Evolutionary conservation across 2,797 vertebrate species (phyloP), one percentile per base, ranked within the genome.

Genomic region (Spondyliosoma cantharus): DNA sequence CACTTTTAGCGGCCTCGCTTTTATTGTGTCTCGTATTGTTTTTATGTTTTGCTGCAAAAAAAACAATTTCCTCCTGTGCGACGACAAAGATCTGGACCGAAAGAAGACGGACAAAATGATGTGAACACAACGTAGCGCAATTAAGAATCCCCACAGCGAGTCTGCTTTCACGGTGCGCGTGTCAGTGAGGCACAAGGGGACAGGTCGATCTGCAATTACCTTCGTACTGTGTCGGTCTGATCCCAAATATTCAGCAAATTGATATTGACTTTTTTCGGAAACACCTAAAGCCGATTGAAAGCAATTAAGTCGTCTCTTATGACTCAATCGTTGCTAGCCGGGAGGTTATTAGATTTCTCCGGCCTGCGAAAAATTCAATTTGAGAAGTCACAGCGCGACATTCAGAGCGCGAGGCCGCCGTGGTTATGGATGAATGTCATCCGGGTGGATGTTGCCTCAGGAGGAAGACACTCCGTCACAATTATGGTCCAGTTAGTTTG

Each of bases 291-390:
- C 78, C 66, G 22, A 72, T 71, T 76, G 52, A 80, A 80, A 80
- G 58, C 61, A 75, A 58, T 83, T 68, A 66, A 54, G 46, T 87
- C 78, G 70, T 84, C 71, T 83, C 61, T 54, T 65, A 62, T 70
- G 53, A 71, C 52, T 76, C 62, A 20, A 32, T 66, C 77, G 80
- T 76, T 60, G 82, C 89, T 86, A 86, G 74, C 71, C 20, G 13
- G 24, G 27, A 75, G 80, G 65, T 82, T 79, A 90, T 91, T 91
- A 57, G 72, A 89, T 88, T 87, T 90, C 71, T 69, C 59, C 7
- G 59, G 52, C 27, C 52, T 60, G 37, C 64, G 67, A 85, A 84
- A 37, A 87, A 86, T 90, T 76, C n/a, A 77, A 81, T 90, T 85
- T 87, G 7, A 60, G 70, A 81, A 86, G 77, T 78, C 75, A 57